Evolutionary conservation across 2,113 vertebrate species (phyloP).

Genomic region (Macaca nemestrina): DNA sequence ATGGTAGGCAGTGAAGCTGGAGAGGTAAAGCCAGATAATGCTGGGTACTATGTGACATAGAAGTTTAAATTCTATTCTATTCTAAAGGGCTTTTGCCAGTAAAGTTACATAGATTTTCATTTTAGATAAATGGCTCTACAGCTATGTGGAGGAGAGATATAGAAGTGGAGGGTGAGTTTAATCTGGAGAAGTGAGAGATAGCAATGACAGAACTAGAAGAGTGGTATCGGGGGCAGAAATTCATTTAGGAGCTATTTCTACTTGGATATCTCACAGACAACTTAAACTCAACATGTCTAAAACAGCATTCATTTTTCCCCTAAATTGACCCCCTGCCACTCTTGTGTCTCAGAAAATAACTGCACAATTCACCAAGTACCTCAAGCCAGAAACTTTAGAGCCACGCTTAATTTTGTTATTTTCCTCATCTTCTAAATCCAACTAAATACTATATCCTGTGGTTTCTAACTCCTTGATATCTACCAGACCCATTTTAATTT

Average conservation of each 20-base stretch:
- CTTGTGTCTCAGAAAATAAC: constrained; percentile 6
- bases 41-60: neutral
- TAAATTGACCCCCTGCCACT: neutral
- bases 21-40: neutral
- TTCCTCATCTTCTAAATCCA: constrained; percentile 34
- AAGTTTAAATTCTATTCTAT: neutral
- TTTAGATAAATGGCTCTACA: constrained; percentile 27
- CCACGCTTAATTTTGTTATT: neutral
- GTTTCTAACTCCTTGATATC: constrained; percentile 4
- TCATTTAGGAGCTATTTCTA: constrained; percentile 1
- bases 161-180: neutral
- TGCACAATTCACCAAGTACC: constrained; percentile 6
- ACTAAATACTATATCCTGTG: neutral
- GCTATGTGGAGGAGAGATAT: neutral
- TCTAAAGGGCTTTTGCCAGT: neutral
- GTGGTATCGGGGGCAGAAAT: neutral
- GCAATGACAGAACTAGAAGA: neutral
- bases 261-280: neutral
- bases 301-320: neutral
- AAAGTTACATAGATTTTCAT: constrained; percentile 13
- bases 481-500: neutral
- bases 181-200: neutral
- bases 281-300: constrained; percentile 11
- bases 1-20: neutral
- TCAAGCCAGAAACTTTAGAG: constrained; percentile 28